Evolutionary conservation across 2,888 invertebrate species (phyloP).

Genomic region (Drosophila eohydei): DNA sequence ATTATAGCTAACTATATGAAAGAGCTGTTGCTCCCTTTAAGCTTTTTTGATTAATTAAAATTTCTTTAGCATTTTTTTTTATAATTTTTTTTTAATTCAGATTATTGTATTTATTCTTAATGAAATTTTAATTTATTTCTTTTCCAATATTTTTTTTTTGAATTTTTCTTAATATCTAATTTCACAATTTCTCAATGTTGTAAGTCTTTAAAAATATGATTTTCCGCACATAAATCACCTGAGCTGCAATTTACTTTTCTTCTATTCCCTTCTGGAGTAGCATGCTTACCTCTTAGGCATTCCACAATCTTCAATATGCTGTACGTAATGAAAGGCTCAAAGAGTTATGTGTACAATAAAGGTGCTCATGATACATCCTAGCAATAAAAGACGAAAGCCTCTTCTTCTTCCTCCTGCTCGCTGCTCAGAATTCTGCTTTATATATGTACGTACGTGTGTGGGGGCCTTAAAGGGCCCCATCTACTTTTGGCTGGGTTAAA

Average conservation of each 20-base stretch:
- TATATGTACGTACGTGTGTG: neutral
- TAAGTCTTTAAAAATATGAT: neutral
- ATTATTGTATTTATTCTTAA: neutral
- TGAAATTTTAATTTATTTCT: neutral
- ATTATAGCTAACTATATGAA: neutral
- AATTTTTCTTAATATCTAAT: neutral
- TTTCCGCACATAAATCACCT: neutral
- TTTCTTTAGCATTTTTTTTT: too few relatives aligned
- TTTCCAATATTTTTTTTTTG: neutral
- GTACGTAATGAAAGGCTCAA: constrained; percentile 42
- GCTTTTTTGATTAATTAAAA: neutral
- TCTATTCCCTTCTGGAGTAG: neutral
- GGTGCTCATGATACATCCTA: constrained; percentile 44
- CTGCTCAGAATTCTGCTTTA: neutral
- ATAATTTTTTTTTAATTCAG: neutral
- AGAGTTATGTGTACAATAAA: constrained; percentile 59
- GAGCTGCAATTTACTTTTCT: neutral
- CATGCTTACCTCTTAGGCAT: constrained; percentile 4
- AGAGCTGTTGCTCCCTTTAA: too few relatives aligned
- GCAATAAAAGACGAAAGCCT: constrained; percentile 42
- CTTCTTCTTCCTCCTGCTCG: constrained; percentile 8
- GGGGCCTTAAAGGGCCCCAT: constrained; percentile 32
- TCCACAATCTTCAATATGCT: constrained; percentile 16
- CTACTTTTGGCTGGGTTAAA: constrained; percentile 31
- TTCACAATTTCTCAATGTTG: neutral